Base-by-base conservation (phyloP, 2,113 vertebrate genomes). In the Hippotragus niger region DNA sequence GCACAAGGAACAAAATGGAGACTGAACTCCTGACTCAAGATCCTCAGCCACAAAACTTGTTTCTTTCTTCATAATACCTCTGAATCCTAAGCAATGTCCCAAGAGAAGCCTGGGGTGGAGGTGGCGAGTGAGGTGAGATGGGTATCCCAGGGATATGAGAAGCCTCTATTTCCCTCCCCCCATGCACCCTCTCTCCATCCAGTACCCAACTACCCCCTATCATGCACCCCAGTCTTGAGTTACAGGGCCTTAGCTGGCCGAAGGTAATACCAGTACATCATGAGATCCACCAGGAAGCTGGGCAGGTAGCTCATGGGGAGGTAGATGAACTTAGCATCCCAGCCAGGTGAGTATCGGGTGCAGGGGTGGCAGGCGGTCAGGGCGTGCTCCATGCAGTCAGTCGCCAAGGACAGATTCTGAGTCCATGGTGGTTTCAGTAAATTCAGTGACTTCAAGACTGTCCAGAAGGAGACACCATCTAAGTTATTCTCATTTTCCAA, bases 361-460 rank as follows among this genome's bases (percentile, higher is more conserved):
- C 99, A 98, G 11, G 99, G 99, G 95, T 99, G 97, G 29, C 96
- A 97, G 53, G 99, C 98, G 0, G 97, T 99, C 92, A 99, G 97
- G 0, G 99, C 99, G 3, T 99, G 99, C 95, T 99, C 98, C 99
- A 99, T 99, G 89, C 99, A 99, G 93, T 99, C 93, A 1, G 99
- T 99, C 97, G 99, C 99, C 90, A 92, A n/a, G 31, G 81, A 47
- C 5, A 98, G 78, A 43, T 97, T n/a, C 4, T 36, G 0, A 2
- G 12, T 1, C 36, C 5, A 45, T 0, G 0, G 7, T 17, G 21
- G 6, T 0, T 6, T 2, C 3, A 53, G 0, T 0, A 0, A 1
- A 1, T 1, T 1, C 1, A 1, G 0, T 3, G 0, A 0, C 29
- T 67, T n/a, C 3, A 83, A 0, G 2, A 14, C 97, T 97, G 81